A percentile compares a stretch with the other conserved stretches of the same genome.
These are phyloP conservation scores for Myiozetetes cayanensis DNA, from an alignment of 2,113 vertebrate species.

Conservation along the genomic window DNA sequence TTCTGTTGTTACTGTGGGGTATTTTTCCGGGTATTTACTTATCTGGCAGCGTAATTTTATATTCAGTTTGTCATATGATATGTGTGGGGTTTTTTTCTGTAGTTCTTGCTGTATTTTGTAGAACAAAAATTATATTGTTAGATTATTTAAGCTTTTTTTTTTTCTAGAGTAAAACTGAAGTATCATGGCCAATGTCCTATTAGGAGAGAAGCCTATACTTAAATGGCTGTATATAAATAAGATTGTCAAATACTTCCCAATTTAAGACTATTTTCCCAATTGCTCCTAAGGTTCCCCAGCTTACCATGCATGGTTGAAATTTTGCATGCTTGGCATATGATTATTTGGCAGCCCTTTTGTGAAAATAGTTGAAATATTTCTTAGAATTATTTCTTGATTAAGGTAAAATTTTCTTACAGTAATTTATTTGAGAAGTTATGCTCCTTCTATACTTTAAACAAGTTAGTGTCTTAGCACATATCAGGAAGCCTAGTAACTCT, in stretches of 20 bases:
- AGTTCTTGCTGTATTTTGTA: not conserved
- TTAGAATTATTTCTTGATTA: not conserved
- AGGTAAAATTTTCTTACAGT: not conserved
- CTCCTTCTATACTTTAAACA: not conserved
- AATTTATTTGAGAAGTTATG: not conserved
- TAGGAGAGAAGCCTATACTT: not conserved
- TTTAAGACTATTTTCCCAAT: not conserved
- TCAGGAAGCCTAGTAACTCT: not conserved
- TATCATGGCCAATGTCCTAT: not conserved
- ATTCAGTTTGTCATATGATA: not conserved
- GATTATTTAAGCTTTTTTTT: not conserved
- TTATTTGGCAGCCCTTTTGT: not conserved
- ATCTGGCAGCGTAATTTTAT: not conserved
- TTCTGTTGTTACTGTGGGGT: not conserved
- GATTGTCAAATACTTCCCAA: not conserved
- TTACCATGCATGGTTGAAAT: not conserved
- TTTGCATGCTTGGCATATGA: not conserved
- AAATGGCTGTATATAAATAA: not conserved
- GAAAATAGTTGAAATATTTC: not conserved
- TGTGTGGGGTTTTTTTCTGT: not conserved
- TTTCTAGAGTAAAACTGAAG: not conserved
- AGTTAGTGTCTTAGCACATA: not conserved
- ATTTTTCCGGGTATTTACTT: not conserved
- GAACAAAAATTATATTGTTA: not conserved
- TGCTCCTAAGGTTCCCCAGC: not conserved